Conservation (phyloP, 1,140 invertebrate genomes). For the Apis dorsata region DNA sequence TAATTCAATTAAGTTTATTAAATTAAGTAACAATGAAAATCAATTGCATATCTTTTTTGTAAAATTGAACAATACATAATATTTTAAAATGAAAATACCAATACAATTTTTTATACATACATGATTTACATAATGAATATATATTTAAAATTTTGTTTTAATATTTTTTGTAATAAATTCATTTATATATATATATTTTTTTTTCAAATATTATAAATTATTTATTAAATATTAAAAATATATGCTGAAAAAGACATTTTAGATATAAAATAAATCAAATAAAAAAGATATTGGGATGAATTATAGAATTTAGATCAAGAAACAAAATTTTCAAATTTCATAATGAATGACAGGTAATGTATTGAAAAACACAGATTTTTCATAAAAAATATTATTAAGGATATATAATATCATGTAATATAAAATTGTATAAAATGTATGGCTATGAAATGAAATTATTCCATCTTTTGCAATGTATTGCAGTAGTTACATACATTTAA, state of each 20-base stretch:
- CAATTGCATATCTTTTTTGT: not conserved
- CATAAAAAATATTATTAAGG: constrained; percentile 39
- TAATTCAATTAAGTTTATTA: constrained; percentile 20
- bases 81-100: not conserved
- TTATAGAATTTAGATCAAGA: not conserved
- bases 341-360: constrained; percentile 13
- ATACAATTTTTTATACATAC: not conserved
- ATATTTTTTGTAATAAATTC: constrained; percentile 16
- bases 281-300: constrained; percentile 9
- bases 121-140: constrained; percentile 45
- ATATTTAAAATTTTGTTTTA: constrained; percentile 17
- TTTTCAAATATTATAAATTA: not conserved
- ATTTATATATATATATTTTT: not conserved
- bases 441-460: constrained; percentile 51
- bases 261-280: not conserved
- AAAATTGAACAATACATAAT: not conserved
- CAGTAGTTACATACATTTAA: constrained; percentile 43
- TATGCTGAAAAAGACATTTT: not conserved
- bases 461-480: constrained; percentile 48
- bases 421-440: constrained; percentile 56
- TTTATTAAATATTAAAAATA: not conserved
- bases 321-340: constrained; percentile 21
- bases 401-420: constrained; percentile 45
- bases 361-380: constrained; percentile 19
- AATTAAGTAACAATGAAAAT: constrained; percentile 26